phyloP scores from a whole-genome alignment of 2,113 vertebrate species.

The Tretioscincus oriximinensis region DNA sequence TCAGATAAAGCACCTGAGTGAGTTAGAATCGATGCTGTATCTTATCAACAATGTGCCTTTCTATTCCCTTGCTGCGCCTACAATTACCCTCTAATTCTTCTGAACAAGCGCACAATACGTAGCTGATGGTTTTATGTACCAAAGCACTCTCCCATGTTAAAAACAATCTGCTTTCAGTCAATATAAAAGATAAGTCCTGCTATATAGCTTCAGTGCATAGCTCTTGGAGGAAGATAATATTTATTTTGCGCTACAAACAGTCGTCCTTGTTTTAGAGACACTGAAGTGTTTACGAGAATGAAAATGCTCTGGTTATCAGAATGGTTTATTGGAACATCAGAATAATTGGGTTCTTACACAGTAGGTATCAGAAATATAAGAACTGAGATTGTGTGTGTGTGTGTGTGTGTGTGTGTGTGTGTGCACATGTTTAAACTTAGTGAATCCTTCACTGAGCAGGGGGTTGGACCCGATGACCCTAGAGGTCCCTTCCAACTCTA shows the following conservation, averaged over 20 bases:
- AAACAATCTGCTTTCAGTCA: background rate
- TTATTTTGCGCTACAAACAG: background rate
- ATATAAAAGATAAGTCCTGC: background rate
- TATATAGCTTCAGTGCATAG: background rate
- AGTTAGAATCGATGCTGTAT: background rate
- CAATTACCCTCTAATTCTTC: background rate
- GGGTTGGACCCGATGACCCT: too few relatives aligned
- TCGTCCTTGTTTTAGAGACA: background rate
- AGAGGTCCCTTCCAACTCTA: too few relatives aligned
- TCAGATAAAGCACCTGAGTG: background rate
- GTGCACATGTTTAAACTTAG: too few relatives aligned
- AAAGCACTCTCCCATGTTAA: background rate
- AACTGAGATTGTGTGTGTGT: too few relatives aligned
- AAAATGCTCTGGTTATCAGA: background rate
- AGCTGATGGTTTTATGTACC: background rate
- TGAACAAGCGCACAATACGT: background rate
- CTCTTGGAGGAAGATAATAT: background rate
- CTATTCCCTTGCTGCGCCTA: accelerated
- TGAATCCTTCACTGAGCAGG: too few relatives aligned
- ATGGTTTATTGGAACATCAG: background rate
- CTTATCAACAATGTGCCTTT: background rate
- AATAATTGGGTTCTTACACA: background rate
- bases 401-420: too few relatives aligned
- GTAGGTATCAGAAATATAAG: background rate
- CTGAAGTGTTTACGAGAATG: too few relatives aligned